Evolutionary conservation across 64 coral and sea anemone species (phyloP), one percentile per base, ranked within the genome.

Genomic region (Montipora efflorescens): DNA sequence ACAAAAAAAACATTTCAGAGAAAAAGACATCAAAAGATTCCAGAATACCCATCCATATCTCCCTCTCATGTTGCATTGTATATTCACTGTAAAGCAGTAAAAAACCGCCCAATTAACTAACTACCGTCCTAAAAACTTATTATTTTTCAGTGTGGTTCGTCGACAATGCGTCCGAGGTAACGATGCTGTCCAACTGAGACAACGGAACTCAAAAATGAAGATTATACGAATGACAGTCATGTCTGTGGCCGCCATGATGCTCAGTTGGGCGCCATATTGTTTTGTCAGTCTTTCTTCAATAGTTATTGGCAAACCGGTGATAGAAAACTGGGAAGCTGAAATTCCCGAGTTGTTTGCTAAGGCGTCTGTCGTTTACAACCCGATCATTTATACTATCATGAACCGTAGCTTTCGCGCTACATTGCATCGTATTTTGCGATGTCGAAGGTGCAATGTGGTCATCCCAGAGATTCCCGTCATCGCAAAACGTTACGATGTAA

Each of bases 251-350:
- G 77, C 95, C 15, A 89, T 90, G 36, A 20, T 86, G 8, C 14
- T 96, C 4, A 96, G 95, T 77, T 96, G 95, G 95, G 82, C 90
- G 79, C 90, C 95, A 80, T 96, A 96, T 81, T 93, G 91, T 59
- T 62, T 59, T 47, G 79, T 93, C 7, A 90, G 95, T n/a, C 47
- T 96, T 10, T 53, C 13, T 10, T 87, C 91, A 13, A 52, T 89
- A 15, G n/a, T 96, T 7, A 84, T 15, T 15, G 28, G 78, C 1
- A 66, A n/a, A 14, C 79, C 58, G 4, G 6, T 90, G 4, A 22
- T 96, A 67, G 76, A 47, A 55, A 53, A 68, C 1, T 80, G 88
- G 8, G 47, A 77, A 69, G 81, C 91, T 8, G 86, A 93, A 43
- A 90, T 96, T 19, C 91, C 95, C 18, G 95, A 96, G 23, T 49